Base-by-base conservation (phyloP, 64 coral and sea anemone species). In the Stichodactyla mertensii region DNA sequence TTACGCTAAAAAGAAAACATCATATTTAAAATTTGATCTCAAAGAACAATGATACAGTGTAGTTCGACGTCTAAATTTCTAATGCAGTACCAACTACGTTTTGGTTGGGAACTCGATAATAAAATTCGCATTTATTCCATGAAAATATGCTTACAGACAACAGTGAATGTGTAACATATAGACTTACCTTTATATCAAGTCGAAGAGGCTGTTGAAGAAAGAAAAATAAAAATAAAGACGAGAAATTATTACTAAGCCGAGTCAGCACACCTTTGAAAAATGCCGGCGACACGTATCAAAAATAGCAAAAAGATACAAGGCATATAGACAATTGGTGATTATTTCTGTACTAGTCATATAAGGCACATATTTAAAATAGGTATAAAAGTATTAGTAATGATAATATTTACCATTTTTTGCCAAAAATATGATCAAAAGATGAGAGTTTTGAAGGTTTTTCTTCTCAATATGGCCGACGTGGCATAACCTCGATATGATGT, bases 401-500 rank as follows among this genome's bases (percentile, higher is more conserved):
- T 51, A 36, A 62, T 85, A 61, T 85, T 85, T 85, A 64, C 83
- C 55, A 85, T 85, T 61, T 61, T 15, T 26, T 61, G 55, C 12
- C 51, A 74, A 89, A 89, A 84, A 55, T 54, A 92, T 62, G 85
- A 87, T 87, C 66, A 31, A 82, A 87, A 61, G 57, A 53, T 53
- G 24, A 31, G 84, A 87, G 24, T 92, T 58, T 71, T 51, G 15
- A 64, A 51, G 23, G 45, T 16, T 27, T 61, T 15, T 86, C 60
- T 36, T 23, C 77, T 92, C 90, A 92, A 92, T 77, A 92, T 92
- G 90, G 90, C 90, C 86, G 90, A 92, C 90, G 90, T 92, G 90
- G 90, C 90, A 87, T 20, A 83, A 70, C 86, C 90, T 92, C 90
- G 85, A 74, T 82, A 20, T 55, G 54, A 83, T 27, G 89, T 15